Percentiles rank a stretch among this genome's conserved stretches.
Conservation (phyloP, 92 coral and sea anemone species). For the Parazoanthus darwini region DNA sequence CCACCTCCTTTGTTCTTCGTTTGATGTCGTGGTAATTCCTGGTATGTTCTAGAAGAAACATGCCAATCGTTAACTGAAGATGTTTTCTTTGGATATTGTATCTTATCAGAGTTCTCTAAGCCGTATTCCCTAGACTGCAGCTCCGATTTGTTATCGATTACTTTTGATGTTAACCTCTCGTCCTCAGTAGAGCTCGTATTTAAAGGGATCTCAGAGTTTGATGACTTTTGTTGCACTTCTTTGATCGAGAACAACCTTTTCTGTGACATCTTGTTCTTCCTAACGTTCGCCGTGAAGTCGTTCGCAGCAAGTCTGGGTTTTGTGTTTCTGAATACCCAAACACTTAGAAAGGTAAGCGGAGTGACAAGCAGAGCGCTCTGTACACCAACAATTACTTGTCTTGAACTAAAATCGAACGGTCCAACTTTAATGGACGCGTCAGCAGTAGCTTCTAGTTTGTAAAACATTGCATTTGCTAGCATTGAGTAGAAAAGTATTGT, state of each 20-base stretch:
- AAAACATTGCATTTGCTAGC: slow-evolving; percentile 34
- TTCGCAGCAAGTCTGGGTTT: background rate
- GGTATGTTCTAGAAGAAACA: background rate
- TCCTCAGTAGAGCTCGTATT: background rate
- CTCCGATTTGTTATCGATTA: background rate
- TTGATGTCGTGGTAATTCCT: background rate
- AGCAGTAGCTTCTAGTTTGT: background rate
- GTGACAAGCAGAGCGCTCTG: slow-evolving; percentile 14
- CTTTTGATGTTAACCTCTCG: background rate
- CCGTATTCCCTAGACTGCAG: background rate
- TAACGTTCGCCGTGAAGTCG: background rate
- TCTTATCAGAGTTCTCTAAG: no score
- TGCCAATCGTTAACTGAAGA: background rate
- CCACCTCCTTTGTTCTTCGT: background rate
- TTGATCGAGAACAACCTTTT: background rate
- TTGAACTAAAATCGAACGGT: background rate
- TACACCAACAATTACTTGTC: slow-evolving; percentile 24
- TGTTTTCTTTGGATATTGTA: background rate
- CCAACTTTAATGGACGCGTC: background rate
- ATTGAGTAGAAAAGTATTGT: slow-evolving; percentile 5
- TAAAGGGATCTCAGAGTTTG: background rate
- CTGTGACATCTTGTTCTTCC: background rate
- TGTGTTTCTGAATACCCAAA: slow-evolving; percentile 3
- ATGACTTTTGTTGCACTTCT: background rate
- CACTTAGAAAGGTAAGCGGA: slow-evolving; percentile 11